Conservation (phyloP, 2,113 vertebrate species). For the Acinonyx jubatus region DNA sequence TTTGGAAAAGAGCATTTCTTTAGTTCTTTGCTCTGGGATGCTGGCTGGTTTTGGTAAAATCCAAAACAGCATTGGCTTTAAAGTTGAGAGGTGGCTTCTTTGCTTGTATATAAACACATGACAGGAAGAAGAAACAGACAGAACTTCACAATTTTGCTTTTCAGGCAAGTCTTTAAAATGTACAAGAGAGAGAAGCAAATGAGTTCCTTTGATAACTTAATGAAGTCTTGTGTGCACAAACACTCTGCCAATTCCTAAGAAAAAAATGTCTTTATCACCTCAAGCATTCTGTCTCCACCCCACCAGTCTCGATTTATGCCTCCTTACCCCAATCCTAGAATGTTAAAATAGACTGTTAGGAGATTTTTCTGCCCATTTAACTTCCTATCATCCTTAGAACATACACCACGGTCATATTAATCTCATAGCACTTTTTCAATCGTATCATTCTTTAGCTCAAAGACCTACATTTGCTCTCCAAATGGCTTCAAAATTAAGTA, state of each 20-base stretch:
- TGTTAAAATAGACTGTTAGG: neutral
- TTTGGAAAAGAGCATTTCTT: conserved; percentile 17
- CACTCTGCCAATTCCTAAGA: neutral
- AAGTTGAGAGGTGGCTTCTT: conserved; percentile 15
- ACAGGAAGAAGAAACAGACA: neutral
- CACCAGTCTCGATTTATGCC: neutral
- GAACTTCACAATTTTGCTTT: conserved; percentile 46
- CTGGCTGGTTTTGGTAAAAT: conserved; percentile 8
- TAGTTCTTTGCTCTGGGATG: neutral
- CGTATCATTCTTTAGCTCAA: conserved; percentile 39
- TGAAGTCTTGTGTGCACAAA: conserved; percentile 4
- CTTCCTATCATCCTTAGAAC: neutral
- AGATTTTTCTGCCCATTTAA: neutral
- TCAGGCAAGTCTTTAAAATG: conserved; percentile 54
- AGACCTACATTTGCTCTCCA: neutral
- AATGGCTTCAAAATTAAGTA: conserved; percentile 38
- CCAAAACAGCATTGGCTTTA: neutral
- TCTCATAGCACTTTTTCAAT: conserved; percentile 36
- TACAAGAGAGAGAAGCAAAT: conserved; percentile 29
- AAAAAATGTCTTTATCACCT: conserved; percentile 36
- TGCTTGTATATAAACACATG: neutral
- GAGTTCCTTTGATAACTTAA: conserved; percentile 43
- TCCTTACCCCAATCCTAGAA: neutral
- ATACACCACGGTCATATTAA: neutral
- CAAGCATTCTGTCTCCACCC: conserved; percentile 1